phyloP scores from a whole-genome alignment of 2,113 vertebrate species.

The Scatophagus argus region DNA sequence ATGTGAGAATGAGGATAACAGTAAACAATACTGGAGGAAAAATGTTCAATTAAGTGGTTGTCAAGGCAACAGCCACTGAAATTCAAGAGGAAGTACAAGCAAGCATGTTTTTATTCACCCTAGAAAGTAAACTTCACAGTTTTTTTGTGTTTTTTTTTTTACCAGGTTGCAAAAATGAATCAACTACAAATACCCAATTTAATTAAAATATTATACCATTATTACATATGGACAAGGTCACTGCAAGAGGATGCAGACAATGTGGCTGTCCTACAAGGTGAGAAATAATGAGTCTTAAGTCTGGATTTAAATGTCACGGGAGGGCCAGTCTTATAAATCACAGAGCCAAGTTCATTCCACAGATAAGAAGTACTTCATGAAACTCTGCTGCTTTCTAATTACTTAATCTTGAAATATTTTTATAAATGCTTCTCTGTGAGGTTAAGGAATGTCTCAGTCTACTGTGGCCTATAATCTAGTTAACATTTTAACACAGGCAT shows the following conservation, averaged over 20 bases:
- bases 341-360: background rate
- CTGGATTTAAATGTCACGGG: constrained; percentile 3
- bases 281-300: constrained; percentile 3
- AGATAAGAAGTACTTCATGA: background rate
- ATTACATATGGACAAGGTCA: background rate
- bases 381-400: constrained; percentile 9
- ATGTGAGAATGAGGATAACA: constrained; percentile 39
- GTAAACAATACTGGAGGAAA: constrained; percentile 33
- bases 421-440: constrained; percentile 1
- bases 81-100: constrained; percentile 14
- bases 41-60: constrained; percentile 30
- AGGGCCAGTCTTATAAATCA: background rate
- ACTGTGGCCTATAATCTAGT: background rate
- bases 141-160: background rate
- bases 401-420: constrained; percentile 13
- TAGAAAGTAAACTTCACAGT: too few relatives aligned
- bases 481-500: background rate
- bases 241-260: background rate
- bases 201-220: background rate
- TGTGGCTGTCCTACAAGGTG: background rate
- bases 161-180: background rate
- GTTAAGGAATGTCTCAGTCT: too few relatives aligned
- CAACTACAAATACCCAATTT: background rate
- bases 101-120: background rate
- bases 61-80: constrained; percentile 42